Base-by-base conservation (phyloP, 1,140 invertebrate species). In the Panulirus ornatus region DNA sequence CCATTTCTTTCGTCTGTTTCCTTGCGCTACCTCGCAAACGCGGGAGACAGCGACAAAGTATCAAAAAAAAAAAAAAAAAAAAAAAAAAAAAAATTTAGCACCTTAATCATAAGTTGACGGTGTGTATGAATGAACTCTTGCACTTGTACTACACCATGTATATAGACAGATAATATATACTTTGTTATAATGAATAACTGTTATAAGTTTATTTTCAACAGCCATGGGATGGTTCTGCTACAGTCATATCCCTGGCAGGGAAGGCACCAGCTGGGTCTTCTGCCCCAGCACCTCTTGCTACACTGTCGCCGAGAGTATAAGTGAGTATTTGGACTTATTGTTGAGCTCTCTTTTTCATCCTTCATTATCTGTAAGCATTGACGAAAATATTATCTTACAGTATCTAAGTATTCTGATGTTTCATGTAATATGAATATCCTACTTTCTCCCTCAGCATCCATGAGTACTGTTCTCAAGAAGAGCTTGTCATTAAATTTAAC, bases 221-320 rank as follows among this genome's bases (percentile, higher is more conserved):
- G 83, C 30, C 16, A 47, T 34, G 40, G 83, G 63, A 36, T 36
- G 40, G 63, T 84, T 84, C 83, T 84, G 83, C 83, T 84, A 84
- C 83, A 73, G 63, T 16, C 83, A 84, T 19, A 84, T 51, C 83
- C 66, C 66, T 0, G 66, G 44, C n/a, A 84, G 16, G 16, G 70
- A 70, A 2, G 83, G 19, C 14, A 47, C 11, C 9, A 16, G n/a
- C 40, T 84, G 83, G 83, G 66, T 84, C 9, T 84, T 84, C 66
- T 84, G 83, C n/a, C 83, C 83, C n/a, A 84, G 83, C 42, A 84
- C 83, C n/a, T 84, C 83, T 34, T 84, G 83, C 44, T 84, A 84
- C 44, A 84, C 83, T 40, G 83, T 84, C 5, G 83, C n/a, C 27
- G 54, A 30, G 11, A 73, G 42, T 66, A 44, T 84, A n/a, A 16